Conservation (phyloP, 2,797 vertebrate species). For the Hipposideros larvatus region DNA sequence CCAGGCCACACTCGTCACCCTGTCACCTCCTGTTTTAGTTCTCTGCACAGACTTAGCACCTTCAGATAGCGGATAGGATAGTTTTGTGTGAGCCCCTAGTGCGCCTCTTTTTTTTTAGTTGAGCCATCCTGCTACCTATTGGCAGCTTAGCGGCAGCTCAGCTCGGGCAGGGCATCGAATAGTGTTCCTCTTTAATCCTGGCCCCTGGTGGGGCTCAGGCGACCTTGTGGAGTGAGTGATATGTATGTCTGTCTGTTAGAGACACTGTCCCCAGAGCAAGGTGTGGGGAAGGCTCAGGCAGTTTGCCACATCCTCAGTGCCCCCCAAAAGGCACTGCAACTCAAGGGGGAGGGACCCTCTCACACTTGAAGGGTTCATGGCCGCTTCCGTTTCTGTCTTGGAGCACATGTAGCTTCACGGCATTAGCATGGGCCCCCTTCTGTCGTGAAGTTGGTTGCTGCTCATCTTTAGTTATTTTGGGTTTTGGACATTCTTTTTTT, state of each 20-base stretch:
- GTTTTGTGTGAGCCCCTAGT: not conserved
- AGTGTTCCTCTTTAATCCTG: not conserved
- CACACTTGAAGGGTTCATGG: accelerated
- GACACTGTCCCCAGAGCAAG: not conserved
- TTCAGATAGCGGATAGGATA: not conserved
- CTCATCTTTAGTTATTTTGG: not conserved
- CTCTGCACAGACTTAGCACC: not conserved
- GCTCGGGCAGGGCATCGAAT: no score
- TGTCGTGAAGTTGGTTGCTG: not conserved
- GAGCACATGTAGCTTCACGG: not conserved
- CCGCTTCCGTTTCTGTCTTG: not conserved
- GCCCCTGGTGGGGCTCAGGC: not conserved
- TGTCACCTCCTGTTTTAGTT: not conserved
- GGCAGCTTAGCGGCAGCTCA: no score
- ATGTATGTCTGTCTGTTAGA: not conserved
- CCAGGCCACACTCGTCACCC: not conserved
- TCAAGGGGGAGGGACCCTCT: not conserved
- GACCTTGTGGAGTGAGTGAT: not conserved
- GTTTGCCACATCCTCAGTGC: not conserved
- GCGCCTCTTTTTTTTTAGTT: no score
- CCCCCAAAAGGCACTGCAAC: no score
- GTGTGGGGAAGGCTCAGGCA: not conserved
- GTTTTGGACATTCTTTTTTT: not conserved
- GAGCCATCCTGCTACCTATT: no score
- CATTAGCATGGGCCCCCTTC: not conserved